Evolutionary conservation across 2,797 vertebrate genomes (phyloP).

Genomic region (Lepilemur ruficaudatus): DNA sequence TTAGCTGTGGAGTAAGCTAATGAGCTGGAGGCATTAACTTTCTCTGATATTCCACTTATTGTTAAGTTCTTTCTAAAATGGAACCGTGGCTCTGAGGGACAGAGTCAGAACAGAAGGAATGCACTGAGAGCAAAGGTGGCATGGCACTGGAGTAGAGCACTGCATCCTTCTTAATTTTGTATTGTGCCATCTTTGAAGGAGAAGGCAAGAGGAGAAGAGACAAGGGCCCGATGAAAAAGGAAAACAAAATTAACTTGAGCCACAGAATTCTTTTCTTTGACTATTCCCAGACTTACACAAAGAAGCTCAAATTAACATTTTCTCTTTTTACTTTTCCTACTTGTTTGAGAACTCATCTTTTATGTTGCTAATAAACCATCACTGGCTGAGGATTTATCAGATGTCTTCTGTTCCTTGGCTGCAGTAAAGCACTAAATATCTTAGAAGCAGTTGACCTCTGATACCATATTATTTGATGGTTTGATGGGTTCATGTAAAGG

Average conservation of each 20-base stretch:
- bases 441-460: constrained; percentile 52
- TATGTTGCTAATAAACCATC: constrained; percentile 20
- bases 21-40: neutral
- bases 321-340: neutral
- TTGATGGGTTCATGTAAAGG: constrained; percentile 51
- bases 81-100: neutral
- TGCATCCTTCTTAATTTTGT: neutral
- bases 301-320: constrained; percentile 7
- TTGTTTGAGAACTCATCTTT: constrained; percentile 26
- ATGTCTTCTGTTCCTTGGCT: neutral
- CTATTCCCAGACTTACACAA: neutral
- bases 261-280: neutral
- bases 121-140: neutral
- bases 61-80: neutral
- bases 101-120: neutral
- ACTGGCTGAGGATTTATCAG: constrained; percentile 2
- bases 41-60: neutral
- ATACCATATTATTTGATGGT: constrained; percentile 11
- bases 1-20: neutral
- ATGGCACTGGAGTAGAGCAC: neutral
- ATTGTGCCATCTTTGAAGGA: neutral
- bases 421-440: neutral
- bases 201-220: neutral
- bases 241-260: neutral
- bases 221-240: neutral